A percentile compares a stretch with the other conserved stretches of the same genome.
phyloP scores from a whole-genome alignment of 2,113 vertebrate genomes.

The Turdus rufiventris region DNA sequence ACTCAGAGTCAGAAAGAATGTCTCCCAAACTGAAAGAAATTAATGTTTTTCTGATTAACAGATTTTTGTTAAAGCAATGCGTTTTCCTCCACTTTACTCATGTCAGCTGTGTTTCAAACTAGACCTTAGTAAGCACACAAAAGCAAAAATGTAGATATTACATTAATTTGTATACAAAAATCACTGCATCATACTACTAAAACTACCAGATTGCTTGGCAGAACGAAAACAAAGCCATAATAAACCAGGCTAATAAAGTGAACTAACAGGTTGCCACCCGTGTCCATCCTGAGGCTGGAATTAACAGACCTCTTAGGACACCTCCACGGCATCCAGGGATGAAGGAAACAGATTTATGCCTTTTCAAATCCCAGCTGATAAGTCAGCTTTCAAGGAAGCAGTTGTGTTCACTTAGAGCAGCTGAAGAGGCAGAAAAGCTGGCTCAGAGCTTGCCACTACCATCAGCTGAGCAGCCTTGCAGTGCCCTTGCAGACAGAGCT shows the following conservation, averaged over 20 bases:
- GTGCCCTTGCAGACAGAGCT: accelerated
- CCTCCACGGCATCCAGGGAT: neutral
- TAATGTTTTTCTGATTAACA: neutral
- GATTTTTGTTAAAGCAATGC: neutral
- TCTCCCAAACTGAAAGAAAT: neutral
- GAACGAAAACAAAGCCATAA: neutral
- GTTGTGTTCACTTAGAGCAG: neutral
- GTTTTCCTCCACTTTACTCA: neutral
- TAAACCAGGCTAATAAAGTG: neutral
- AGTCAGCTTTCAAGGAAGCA: neutral
- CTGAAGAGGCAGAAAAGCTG: neutral
- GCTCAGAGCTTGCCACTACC: accelerated
- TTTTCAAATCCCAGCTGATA: neutral
- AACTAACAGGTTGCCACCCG: neutral
- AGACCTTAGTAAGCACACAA: neutral
- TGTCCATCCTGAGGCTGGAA: neutral
- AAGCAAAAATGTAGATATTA: neutral
- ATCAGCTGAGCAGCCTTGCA: neutral
- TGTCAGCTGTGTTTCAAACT: neutral
- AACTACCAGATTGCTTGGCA: neutral
- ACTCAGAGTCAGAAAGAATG: neutral
- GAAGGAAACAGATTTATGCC: neutral
- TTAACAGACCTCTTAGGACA: neutral
- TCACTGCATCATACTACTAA: neutral
- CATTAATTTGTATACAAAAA: neutral